These are phyloP conservation scores for Biston stratarius DNA, from an alignment of 2,888 invertebrate genomes.

Conservation along the genomic window DNA sequence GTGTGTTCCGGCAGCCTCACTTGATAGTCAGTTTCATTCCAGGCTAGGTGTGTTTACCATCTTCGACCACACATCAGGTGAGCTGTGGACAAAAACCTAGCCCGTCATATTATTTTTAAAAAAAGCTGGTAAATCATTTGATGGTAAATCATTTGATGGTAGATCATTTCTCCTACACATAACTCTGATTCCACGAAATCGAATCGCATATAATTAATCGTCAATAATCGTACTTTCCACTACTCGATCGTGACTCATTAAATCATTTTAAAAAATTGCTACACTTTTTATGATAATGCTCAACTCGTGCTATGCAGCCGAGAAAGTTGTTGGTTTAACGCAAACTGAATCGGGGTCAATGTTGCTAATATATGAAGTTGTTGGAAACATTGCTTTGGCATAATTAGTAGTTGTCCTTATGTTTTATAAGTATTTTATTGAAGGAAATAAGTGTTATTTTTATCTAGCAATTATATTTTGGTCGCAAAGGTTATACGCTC, in stretches of 20 bases:
- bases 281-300: slow-evolving; percentile 60
- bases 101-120: no score
- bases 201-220: slow-evolving; percentile 59
- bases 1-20: no score
- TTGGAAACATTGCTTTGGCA: slow-evolving; percentile 14
- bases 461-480: no score
- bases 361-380: slow-evolving; percentile 41
- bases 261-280: slow-evolving; percentile 61
- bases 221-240: slow-evolving; percentile 69
- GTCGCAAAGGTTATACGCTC: no score
- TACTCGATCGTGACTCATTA: slow-evolving; percentile 62
- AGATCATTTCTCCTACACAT: slow-evolving; percentile 21
- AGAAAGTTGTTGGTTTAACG: slow-evolving; percentile 59
- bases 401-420: neutral
- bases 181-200: slow-evolving; percentile 48
- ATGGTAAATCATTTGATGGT: neutral
- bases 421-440: no score
- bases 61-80: no score
- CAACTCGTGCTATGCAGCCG: slow-evolving; percentile 50
- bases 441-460: no score
- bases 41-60: no score
- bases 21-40: no score
- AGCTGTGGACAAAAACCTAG: no score
- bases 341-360: slow-evolving; percentile 50
- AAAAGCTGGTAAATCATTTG: neutral